These are phyloP conservation scores for Polyergus mexicanus DNA, from an alignment of 1,140 invertebrate genomes.

Conservation along the genomic window DNA sequence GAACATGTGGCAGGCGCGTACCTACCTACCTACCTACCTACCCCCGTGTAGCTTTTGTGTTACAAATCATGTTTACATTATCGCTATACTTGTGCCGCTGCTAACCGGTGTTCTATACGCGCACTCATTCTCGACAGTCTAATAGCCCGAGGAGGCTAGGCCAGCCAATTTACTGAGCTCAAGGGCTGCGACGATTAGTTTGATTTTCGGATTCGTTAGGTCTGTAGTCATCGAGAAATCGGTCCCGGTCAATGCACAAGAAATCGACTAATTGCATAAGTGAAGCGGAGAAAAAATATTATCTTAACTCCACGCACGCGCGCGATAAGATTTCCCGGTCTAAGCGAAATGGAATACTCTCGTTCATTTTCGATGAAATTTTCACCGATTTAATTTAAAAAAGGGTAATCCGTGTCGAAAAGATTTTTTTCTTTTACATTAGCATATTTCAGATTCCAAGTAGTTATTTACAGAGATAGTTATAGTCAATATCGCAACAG, in stretches of 20 bases:
- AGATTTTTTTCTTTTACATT: too few relatives aligned
- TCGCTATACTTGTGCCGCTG: slow-evolving; percentile 82
- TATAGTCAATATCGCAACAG: too few relatives aligned
- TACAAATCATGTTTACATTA: slow-evolving; percentile 86
- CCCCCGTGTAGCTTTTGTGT: slow-evolving; percentile 84
- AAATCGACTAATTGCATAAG: neutral
- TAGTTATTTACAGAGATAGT: too few relatives aligned
- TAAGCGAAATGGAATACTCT: neutral
- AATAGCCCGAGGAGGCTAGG: slow-evolving; percentile 84
- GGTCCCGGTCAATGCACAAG: neutral
- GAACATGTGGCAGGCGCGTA: slow-evolving; percentile 86
- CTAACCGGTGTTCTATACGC: slow-evolving; percentile 66
- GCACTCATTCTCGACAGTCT: slow-evolving; percentile 72
- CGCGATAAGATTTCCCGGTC: neutral
- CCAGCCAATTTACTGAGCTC: slow-evolving; percentile 69
- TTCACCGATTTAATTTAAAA: too few relatives aligned
- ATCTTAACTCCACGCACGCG: neutral
- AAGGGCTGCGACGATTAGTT: slow-evolving; percentile 69
- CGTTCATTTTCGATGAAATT: too few relatives aligned
- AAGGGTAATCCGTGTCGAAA: too few relatives aligned
- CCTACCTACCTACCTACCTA: slow-evolving; percentile 71
- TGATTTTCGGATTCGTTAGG: slow-evolving; percentile 65
- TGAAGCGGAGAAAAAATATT: neutral
- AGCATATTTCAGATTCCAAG: too few relatives aligned
- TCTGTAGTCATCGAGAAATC: slow-evolving; percentile 17